Evolutionary conservation across 1,140 invertebrate genomes (phyloP).

Genomic region (Eupristina koningsbergeri): DNA sequence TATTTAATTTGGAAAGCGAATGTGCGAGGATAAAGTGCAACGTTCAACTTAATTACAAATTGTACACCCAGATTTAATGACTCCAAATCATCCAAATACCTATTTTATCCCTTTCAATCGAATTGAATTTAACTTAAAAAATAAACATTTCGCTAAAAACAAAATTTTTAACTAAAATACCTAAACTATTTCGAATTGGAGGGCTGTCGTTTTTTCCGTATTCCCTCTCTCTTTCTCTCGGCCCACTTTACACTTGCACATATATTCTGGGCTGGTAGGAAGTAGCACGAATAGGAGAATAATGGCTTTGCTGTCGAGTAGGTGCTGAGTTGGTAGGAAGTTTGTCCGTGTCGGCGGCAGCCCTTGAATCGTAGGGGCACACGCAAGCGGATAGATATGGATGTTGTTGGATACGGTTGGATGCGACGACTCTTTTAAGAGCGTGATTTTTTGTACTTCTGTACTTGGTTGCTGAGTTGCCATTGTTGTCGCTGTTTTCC

Average conservation of each 20-base stretch:
- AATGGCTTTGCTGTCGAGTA: conserved; percentile 8
- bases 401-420: neutral
- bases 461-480: neutral
- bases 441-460: neutral
- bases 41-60: conserved; percentile 36
- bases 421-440: neutral
- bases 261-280: neutral
- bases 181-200: no score
- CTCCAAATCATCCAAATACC: neutral
- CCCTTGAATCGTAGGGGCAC: neutral
- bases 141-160: no score
- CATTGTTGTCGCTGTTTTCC: conserved; percentile 35
- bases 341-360: conserved; percentile 25
- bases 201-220: neutral
- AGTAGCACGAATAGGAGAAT: conserved; percentile 32
- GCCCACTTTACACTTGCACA: neutral
- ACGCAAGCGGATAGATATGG: neutral
- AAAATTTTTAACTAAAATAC: no score
- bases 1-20: no score
- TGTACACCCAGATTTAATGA: neutral
- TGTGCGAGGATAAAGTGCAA: no score
- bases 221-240: neutral
- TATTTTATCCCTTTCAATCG: neutral
- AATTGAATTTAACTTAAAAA: no score
- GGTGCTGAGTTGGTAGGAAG: conserved; percentile 43